Evolutionary conservation across 2,113 vertebrate species (phyloP).

Genomic region (Pyrgilauda ruficollis): DNA sequence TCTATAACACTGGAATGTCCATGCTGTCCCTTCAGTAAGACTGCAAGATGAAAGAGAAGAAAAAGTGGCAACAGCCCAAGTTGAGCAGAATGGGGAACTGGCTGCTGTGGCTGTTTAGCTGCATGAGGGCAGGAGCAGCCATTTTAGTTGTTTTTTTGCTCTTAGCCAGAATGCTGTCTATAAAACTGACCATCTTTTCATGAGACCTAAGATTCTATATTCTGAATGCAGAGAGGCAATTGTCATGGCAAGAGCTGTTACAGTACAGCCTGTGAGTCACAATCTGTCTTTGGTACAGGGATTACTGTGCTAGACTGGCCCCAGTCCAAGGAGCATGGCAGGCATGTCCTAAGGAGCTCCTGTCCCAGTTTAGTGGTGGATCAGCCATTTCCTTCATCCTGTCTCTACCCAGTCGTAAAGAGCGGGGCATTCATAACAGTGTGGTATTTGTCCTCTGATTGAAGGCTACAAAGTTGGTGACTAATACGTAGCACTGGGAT

Average conservation of each 20-base stretch:
- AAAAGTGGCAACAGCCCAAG: not conserved
- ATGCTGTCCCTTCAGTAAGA: not conserved
- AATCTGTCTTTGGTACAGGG: not conserved
- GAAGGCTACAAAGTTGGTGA: not conserved
- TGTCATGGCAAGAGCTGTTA: not conserved
- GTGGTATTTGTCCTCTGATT: not conserved
- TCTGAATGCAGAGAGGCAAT: not conserved
- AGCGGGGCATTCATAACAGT: not conserved
- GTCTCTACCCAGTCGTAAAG: not conserved
- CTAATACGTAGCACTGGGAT: constrained; percentile 8
- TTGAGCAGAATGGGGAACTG: not conserved
- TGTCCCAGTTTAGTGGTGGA: not conserved
- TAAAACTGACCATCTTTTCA: not conserved
- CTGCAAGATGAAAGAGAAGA: not conserved
- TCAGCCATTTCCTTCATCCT: not conserved
- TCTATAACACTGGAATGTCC: not conserved
- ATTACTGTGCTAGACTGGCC: not conserved
- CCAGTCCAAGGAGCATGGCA: fast-evolving
- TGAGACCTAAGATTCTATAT: not conserved
- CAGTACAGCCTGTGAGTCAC: not conserved
- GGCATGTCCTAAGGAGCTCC: not conserved
- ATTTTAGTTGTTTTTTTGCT: not conserved
- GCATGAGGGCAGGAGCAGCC: not conserved
- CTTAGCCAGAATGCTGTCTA: not conserved
- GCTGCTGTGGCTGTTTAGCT: not conserved